Evolutionary conservation across 2,888 invertebrate genomes (phyloP), one percentile per base, ranked within the genome.

Genomic region (Eupithecia subfuscata): DNA sequence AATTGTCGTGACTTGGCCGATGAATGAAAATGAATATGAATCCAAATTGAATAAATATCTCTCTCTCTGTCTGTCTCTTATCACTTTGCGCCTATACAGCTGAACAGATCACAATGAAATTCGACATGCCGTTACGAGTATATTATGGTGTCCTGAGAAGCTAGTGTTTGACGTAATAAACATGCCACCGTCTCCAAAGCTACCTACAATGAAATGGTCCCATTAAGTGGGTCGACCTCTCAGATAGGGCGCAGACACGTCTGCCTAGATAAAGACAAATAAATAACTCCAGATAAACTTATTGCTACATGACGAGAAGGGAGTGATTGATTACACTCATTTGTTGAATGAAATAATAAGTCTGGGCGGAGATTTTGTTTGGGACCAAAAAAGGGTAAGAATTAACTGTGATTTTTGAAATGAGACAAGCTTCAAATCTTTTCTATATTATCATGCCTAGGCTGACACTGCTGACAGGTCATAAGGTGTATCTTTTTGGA

Each of bases 231-330:
- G 69, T 43, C 70, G 75, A 74, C 75, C 75, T 69, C 75, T 74
- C 69, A 82, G 65, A 79, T 81, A 81, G 67, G 74, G 60, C 30
- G 75, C 77, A 79, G 82, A 82, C 82, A 73, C 69, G 80, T 80
- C 80, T 80, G 75, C 75, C 73, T 71, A 74, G 77, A 80, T 78
- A 80, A 74, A 52, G 74, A 74, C 75, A 70, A 77, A 74, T 75
- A 80, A 75, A 75, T 77, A 74, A 60, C 69, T 73, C 30, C 30
- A 68, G 70, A 73, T 76, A 71, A 65, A 69, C 69, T 69, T 75
- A 65, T 73, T 73, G 70, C 67, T 68, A 70, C 68, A 68, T 45
- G 48, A 64, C 63, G 30, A 68, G 70, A 48, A 67, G n/a, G 63
- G 60, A 60, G 34, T 67, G 73, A 68, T 71, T 67, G n/a, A 60